Conservation (phyloP, 2,797 vertebrate species). For the Neomorphus geoffroyi region DNA sequence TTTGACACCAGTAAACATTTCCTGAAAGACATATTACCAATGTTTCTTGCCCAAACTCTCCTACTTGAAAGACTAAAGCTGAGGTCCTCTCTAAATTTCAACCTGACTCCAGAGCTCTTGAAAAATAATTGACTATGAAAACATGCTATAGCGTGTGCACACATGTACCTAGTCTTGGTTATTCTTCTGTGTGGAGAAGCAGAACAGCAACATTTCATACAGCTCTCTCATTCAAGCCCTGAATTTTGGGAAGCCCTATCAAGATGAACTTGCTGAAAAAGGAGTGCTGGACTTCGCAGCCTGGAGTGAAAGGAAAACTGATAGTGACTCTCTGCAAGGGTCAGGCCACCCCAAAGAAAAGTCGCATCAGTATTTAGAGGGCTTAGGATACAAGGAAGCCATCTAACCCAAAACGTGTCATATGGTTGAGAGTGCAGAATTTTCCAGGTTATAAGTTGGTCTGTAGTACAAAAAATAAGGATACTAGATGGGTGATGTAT, state of each 20-base stretch:
- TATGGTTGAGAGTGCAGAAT: neutral
- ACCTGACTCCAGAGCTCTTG: neutral
- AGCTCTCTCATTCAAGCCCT: neutral
- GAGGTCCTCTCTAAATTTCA: neutral
- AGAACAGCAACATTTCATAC: neutral
- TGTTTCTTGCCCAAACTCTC: neutral
- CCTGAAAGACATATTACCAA: neutral
- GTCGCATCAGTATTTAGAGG: neutral
- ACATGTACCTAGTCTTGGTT: neutral
- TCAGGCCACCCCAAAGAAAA: neutral
- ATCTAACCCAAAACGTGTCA: neutral
- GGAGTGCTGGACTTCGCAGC: neutral
- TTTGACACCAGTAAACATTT: neutral
- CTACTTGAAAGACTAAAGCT: neutral
- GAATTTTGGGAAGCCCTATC: neutral
- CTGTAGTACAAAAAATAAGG: neutral
- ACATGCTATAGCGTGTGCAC: neutral
- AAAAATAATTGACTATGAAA: neutral
- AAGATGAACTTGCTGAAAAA: neutral
- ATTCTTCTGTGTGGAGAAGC: neutral
- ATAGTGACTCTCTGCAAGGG: neutral
- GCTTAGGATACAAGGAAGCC: neutral
- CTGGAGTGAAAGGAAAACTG: neutral
- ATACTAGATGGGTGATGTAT: neutral
- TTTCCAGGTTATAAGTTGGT: neutral